A percentile compares a stretch with the other conserved stretches of the same genome.
Conservation (phyloP, 1,140 invertebrate genomes). For the Trichonephila inaurata region DNA sequence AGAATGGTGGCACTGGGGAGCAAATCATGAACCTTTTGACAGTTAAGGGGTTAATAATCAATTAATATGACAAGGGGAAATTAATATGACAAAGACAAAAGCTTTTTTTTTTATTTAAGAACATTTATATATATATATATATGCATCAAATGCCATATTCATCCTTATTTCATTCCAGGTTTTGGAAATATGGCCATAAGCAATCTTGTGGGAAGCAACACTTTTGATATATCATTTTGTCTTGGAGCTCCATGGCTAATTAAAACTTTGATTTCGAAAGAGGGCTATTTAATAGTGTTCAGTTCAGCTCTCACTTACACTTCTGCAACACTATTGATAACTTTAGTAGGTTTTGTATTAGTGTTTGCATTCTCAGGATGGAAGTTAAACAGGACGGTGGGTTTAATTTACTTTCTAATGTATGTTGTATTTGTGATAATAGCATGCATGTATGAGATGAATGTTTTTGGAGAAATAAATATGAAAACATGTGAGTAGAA, state of each 20-base stretch:
- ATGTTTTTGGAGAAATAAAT: constrained; percentile 76
- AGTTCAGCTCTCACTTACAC: constrained; percentile 78
- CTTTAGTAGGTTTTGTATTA: constrained; percentile 74
- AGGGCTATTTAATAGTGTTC: constrained; percentile 71
- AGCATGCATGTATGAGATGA: constrained; percentile 75
- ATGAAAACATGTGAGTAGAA: constrained; percentile 42
- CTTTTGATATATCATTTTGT: constrained; percentile 90
- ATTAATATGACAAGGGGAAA: too few relatives aligned
- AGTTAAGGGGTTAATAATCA: too few relatives aligned
- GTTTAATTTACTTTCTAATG: constrained; percentile 66
- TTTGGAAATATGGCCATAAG: constrained; percentile 88
- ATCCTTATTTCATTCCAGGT: constrained; percentile 32
- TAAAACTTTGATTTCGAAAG: constrained; percentile 81
- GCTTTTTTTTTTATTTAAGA: too few relatives aligned
- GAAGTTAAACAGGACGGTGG: constrained; percentile 77
- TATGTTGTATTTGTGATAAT: constrained; percentile 73
- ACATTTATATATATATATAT: too few relatives aligned
- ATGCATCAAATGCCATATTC: background rate
- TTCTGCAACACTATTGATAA: constrained; percentile 76
- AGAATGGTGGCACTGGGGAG: too few relatives aligned
- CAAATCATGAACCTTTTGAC: too few relatives aligned
- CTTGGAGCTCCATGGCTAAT: constrained; percentile 91
- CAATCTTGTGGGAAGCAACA: constrained; percentile 91
- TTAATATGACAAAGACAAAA: too few relatives aligned
- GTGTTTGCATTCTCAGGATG: constrained; percentile 70